These are phyloP conservation scores for Epizoanthus illoricatus DNA, from an alignment of 92 coral and sea anemone genomes.

Conservation along the genomic window DNA sequence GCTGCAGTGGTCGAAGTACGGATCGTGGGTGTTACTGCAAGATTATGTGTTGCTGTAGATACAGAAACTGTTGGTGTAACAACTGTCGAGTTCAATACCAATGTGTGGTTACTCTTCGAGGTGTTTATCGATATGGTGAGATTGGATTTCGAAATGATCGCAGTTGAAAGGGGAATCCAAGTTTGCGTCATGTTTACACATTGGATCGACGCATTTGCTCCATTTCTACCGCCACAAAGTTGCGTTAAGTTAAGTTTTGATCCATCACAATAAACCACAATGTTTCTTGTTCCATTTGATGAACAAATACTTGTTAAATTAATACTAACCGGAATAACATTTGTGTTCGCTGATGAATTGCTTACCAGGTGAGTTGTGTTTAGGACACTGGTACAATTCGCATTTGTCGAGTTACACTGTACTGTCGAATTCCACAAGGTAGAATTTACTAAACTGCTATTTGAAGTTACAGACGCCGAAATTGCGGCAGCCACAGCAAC, in stretches of 20 bases:
- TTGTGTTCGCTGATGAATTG: conserved; percentile 38
- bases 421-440: conserved; percentile 52
- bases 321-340: conserved; percentile 36
- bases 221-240: conserved; percentile 49
- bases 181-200: conserved; percentile 62
- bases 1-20: not conserved
- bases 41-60: conserved; percentile 7
- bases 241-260: conserved; percentile 67
- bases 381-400: conserved; percentile 31
- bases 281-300: conserved; percentile 43
- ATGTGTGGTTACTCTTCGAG: conserved; percentile 7
- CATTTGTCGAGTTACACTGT: conserved; percentile 55
- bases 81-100: not conserved
- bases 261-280: conserved; percentile 51
- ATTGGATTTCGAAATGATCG: conserved; percentile 42
- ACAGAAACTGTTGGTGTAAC: conserved; percentile 25
- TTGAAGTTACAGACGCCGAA: conserved; percentile 34
- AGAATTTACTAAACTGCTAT: conserved; percentile 45
- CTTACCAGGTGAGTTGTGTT: conserved; percentile 47
- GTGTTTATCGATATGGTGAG: conserved; percentile 33
- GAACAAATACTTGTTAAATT: conserved; percentile 69
- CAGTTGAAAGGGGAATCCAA: conserved; percentile 25
- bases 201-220: conserved; percentile 45
- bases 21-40: conserved; percentile 4
- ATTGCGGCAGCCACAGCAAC: not conserved